phyloP scores from a whole-genome alignment of 2,888 invertebrate genomes.

The Melanargia galathea region DNA sequence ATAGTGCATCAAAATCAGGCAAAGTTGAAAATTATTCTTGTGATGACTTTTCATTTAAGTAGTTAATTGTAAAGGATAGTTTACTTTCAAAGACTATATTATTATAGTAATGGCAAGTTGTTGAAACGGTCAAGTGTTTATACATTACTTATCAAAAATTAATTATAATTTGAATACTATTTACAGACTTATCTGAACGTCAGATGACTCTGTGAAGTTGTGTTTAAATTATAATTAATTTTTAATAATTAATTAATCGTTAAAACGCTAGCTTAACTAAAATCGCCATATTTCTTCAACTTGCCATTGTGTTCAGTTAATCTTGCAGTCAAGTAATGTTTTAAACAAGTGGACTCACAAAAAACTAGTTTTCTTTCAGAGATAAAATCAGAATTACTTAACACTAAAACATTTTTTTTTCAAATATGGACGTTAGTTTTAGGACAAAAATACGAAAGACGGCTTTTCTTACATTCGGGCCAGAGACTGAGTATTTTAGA shows the following conservation, averaged over 20 bases:
- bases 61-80: slow-evolving; percentile 1
- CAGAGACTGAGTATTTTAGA: slow-evolving; percentile 45
- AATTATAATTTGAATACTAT: background rate
- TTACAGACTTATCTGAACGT: too few species aligned
- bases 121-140: background rate
- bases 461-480: slow-evolving; percentile 65
- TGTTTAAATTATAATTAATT: too few species aligned
- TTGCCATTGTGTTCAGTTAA: slow-evolving; percentile 8
- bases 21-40: slow-evolving; percentile 1
- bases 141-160: background rate
- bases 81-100: slow-evolving; percentile 1
- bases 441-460: slow-evolving; percentile 79
- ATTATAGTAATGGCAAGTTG: slow-evolving; percentile 20
- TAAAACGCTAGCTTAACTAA: background rate
- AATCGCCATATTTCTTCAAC: slow-evolving; percentile 21
- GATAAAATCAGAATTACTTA: slow-evolving; percentile 71
- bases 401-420: slow-evolving; percentile 75
- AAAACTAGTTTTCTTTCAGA: slow-evolving; percentile 45
- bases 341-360: slow-evolving; percentile 33
- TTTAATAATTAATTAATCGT: too few species aligned
- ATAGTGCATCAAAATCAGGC: slow-evolving; percentile 1
- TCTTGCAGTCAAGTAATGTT: slow-evolving; percentile 26
- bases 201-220: too few species aligned
- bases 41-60: background rate
- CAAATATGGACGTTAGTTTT: slow-evolving; percentile 78